A percentile compares a stretch with the other conserved stretches of the same genome.
Evolutionary conservation across 1,140 invertebrate species (phyloP).

Genomic region (Rhizoglyphus robini): DNA sequence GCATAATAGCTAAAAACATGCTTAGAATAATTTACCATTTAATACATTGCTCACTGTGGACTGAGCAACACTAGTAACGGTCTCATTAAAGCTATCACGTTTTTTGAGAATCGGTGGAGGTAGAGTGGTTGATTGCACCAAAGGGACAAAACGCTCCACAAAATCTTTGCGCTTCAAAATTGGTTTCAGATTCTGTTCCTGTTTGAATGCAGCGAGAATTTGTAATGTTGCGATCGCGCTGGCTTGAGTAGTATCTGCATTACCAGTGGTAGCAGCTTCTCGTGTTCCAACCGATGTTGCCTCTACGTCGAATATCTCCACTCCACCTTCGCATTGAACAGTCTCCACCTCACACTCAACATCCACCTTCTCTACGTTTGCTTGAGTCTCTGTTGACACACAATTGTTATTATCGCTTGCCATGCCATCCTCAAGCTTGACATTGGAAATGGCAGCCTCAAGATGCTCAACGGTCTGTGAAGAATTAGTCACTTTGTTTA

Average conservation of each 20-base stretch:
- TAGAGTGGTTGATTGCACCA: not conserved
- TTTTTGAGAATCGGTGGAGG: conserved; percentile 17
- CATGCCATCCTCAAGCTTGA: not conserved
- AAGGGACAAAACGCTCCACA: not conserved
- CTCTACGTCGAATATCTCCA: not conserved
- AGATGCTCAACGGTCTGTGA: not conserved
- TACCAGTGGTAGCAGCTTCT: not conserved
- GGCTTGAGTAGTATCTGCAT: not conserved
- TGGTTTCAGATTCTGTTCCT: not conserved
- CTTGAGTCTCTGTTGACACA: not conserved
- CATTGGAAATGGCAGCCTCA: not conserved
- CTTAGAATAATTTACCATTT: no score
- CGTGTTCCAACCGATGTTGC: not conserved
- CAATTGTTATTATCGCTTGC: not conserved
- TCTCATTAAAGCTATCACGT: conserved; percentile 5
- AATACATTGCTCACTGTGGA: no score
- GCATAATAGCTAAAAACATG: no score
- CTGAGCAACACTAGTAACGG: no score
- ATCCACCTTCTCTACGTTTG: not conserved
- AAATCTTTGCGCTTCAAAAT: conserved; percentile 12
- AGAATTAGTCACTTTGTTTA: not conserved
- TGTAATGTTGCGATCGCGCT: not conserved
- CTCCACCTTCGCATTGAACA: not conserved
- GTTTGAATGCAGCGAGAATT: not conserved
- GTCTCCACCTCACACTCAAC: conserved; percentile 6